Evolutionary conservation across 2,797 vertebrate species (phyloP).

Genomic region (Parambassis ranga): DNA sequence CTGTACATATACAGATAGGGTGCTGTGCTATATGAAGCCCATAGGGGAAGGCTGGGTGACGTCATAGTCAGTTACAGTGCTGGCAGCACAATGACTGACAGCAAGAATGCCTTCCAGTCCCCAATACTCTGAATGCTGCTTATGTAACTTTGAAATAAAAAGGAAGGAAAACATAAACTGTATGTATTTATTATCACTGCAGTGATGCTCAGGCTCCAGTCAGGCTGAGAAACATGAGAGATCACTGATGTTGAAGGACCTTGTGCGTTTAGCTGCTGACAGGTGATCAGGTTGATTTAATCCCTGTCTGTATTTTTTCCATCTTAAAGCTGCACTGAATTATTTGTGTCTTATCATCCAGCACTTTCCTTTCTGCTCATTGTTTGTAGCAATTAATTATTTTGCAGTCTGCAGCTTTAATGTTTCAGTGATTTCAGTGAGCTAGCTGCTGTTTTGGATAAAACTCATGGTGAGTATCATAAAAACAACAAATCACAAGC

Average conservation of each 20-base stretch:
- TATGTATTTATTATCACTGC: background rate
- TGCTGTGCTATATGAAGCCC: constrained; percentile 37
- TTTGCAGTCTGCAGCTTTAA: too few relatives aligned
- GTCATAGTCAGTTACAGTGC: constrained; percentile 25
- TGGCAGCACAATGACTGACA: constrained; percentile 38
- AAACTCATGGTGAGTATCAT: too few relatives aligned
- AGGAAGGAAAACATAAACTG: background rate
- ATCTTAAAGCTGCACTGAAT: background rate
- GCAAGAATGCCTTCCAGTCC: constrained; percentile 44
- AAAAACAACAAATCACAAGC: too few relatives aligned
- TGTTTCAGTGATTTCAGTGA: too few relatives aligned
- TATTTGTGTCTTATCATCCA: too few relatives aligned
- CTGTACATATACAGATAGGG: constrained; percentile 37
- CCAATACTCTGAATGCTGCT: constrained; percentile 36
- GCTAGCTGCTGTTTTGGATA: background rate
- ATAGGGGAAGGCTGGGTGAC: constrained; percentile 19
- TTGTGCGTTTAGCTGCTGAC: too few relatives aligned
- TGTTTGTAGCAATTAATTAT: too few relatives aligned
- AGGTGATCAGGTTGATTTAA: too few relatives aligned
- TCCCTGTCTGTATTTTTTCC: too few relatives aligned
- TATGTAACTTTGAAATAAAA: constrained; percentile 31
- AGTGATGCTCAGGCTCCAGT: background rate
- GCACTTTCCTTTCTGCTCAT: too few relatives aligned
- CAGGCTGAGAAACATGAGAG: too few relatives aligned
- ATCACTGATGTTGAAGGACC: too few relatives aligned